These are phyloP conservation scores for Microctonus hyperodae DNA, from an alignment of 2,888 invertebrate species.

Conservation along the genomic window DNA sequence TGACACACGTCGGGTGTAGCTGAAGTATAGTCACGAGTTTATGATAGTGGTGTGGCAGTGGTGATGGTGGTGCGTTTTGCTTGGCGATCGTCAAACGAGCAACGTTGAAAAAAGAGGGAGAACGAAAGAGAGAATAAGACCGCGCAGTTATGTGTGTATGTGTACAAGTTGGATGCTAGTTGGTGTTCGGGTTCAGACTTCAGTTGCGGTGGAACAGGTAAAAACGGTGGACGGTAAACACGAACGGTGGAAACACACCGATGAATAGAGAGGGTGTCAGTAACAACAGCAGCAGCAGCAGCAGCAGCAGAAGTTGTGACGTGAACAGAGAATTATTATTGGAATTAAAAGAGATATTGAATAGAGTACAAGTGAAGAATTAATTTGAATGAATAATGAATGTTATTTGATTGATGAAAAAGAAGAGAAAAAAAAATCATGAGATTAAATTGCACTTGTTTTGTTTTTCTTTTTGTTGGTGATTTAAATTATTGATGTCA, in stretches of 20 bases:
- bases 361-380: no score
- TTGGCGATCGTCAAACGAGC: constrained; percentile 26
- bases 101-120: constrained; percentile 19
- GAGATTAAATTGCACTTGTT: no score
- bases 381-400: no score
- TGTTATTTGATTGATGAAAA: no score
- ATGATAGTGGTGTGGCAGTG: constrained; percentile 16
- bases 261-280: constrained; percentile 20
- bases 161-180: no score
- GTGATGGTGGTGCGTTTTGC: constrained; percentile 30
- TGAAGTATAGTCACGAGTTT: constrained; percentile 24
- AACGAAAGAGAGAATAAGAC: no score
- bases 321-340: no score
- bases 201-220: constrained; percentile 19
- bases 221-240: constrained; percentile 12
- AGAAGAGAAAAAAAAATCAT: no score
- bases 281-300: constrained; percentile 11
- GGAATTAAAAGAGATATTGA: no score
- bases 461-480: no score
- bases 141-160: constrained; percentile 11
- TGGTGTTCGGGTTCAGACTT: no score
- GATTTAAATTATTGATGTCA: no score
- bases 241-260: constrained; percentile 6
- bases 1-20: constrained; percentile 8
- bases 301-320: constrained; percentile 15